Base-by-base conservation (phyloP, 1,140 invertebrate species). In the Drosophila repleta region DNA sequence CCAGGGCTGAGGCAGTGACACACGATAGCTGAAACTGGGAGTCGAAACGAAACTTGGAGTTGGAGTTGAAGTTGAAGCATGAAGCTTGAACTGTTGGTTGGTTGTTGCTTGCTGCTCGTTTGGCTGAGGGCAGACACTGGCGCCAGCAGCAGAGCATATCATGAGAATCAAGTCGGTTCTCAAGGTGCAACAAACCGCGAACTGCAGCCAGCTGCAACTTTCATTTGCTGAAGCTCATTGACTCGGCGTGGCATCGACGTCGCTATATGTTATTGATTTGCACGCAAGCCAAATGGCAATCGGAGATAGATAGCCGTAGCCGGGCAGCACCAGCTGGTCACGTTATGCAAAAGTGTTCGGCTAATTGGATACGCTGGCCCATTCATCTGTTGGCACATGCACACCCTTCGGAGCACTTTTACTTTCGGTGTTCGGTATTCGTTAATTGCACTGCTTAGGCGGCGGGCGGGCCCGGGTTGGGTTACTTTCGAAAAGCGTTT, bases 371-470 rank as follows among this genome's bases (percentile, higher is more conserved):
- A 60, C 26, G 57, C 57, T 26, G 57, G 17, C 62, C 62, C 62
- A 55, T 65, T 56, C 21, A 52, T 35, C 32, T 32, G 2, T 26
- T 15, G 48, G 48, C 46, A 49, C 21, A 49, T 49, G 21, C 20
- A 15, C 18, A 46, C 20, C 20, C 18, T 46, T 21, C 4, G 48
- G 24, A 0, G 32, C 55, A 84, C 81, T 84, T 84, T 84, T 84
- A 85, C 81, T 84, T 87, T 84, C 78, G 53, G 32, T 1, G 11
- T 35, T 35, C 74, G 53, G 60, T 46, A 46, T 39, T 69, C 61
- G 78, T 73, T 84, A 87, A 84, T 84, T 84, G 81, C 77, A 74
- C 69, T 87, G 77, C 61, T 77, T 81, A 73, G 78, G 56, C 81
- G 74, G 80, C 80, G 62, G 76, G 73, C 78, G 74, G 78, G 64